Evolutionary conservation across 2,888 invertebrate species (phyloP).

Genomic region (Apamea crenata): DNA sequence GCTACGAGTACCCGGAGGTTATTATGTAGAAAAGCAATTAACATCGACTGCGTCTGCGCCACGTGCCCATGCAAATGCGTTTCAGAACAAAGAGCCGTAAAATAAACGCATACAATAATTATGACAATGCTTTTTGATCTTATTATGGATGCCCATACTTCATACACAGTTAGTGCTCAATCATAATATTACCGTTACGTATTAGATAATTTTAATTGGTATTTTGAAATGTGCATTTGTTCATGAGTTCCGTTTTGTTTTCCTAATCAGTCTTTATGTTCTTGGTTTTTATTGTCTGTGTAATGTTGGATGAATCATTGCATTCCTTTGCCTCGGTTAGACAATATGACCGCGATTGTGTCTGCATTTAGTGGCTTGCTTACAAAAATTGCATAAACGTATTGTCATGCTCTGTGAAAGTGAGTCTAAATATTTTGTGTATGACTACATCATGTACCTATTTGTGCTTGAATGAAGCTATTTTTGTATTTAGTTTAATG

Average conservation of each 20-base stretch:
- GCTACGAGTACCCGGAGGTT: conserved; percentile 53
- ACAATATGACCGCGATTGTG: conserved; percentile 62
- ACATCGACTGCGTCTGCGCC: conserved; percentile 71
- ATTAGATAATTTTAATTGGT: conserved; percentile 65
- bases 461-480: not conserved
- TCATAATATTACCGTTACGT: conserved; percentile 54
- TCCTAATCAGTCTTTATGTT: conserved; percentile 51
- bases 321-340: conserved; percentile 57
- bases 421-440: conserved; percentile 35
- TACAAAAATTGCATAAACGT: conserved; percentile 61
- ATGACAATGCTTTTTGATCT: conserved; percentile 75
- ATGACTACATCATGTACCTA: not conserved
- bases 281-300: conserved; percentile 50
- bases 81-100: conserved; percentile 79
- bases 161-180: conserved; percentile 64
- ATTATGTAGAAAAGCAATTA: conserved; percentile 73
- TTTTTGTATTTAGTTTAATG: conserved; percentile 6
- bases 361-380: conserved; percentile 45
- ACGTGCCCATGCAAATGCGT: conserved; percentile 76
- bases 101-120: conserved; percentile 75
- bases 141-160: conserved; percentile 73
- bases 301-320: conserved; percentile 60
- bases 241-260: conserved; percentile 48
- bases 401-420: conserved; percentile 54
- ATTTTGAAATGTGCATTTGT: conserved; percentile 52